A percentile compares a stretch with the other conserved stretches of the same genome.
phyloP scores from a whole-genome alignment of 2,113 vertebrate genomes.

The Myocastor coypus region DNA sequence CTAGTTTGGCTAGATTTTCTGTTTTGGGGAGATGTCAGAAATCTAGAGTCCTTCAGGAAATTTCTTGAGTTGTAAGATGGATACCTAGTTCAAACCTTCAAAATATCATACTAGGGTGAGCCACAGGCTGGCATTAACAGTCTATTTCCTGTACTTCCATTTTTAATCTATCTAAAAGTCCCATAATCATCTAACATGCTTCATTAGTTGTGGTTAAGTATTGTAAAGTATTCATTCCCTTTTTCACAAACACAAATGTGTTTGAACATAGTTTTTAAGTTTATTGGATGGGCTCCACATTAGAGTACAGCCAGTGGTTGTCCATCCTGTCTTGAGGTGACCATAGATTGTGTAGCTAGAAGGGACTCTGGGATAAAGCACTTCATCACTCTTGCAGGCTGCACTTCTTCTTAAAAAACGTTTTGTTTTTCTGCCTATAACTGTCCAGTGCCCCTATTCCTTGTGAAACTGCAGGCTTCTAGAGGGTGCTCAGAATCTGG shows the following conservation, averaged over 20 bases:
- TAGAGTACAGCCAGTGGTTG: background rate
- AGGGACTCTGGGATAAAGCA: background rate
- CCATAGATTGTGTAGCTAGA: background rate
- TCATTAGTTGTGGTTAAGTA: background rate
- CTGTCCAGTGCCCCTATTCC: background rate
- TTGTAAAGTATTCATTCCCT: background rate
- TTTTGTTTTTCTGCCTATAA: background rate
- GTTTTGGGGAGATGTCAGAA: background rate
- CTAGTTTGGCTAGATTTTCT: background rate
- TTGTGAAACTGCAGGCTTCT: background rate
- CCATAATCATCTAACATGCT: background rate
- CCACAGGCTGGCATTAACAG: background rate
- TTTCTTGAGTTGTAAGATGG: constrained; percentile 23
- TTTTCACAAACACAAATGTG: constrained; percentile 6
- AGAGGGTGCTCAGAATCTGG: background rate
- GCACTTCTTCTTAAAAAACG: background rate
- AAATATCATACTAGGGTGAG: background rate
- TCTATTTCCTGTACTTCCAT: background rate
- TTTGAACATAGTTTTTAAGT: background rate
- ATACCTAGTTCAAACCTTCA: background rate
- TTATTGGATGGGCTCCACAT: background rate
- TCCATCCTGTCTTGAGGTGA: background rate
- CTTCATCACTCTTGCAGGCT: background rate
- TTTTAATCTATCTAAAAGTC: background rate
- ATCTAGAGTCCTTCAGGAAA: constrained; percentile 1